Conservation (phyloP, 37 sponge, comb jelly and placozoan genomes). For the Eunapius fragilis region DNA sequence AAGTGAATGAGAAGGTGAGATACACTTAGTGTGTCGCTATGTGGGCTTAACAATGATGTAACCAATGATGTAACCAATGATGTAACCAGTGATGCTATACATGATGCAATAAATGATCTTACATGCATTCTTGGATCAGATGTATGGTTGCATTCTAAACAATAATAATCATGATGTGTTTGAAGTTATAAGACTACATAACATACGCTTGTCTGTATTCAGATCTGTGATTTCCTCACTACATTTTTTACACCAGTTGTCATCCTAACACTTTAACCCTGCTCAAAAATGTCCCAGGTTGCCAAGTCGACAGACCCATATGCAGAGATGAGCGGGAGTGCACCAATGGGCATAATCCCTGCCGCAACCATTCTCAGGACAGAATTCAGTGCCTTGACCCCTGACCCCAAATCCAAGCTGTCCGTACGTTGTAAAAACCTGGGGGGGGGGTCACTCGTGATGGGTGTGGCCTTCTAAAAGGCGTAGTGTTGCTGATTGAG, state of each 20-base stretch:
- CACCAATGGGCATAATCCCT: conserved; percentile 73
- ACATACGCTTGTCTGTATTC: too few species aligned
- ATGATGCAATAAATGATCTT: too few species aligned
- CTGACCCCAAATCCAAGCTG: not conserved
- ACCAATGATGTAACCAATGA: too few species aligned
- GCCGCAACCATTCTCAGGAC: conserved; percentile 77
- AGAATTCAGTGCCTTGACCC: conserved; percentile 56
- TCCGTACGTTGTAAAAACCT: not conserved
- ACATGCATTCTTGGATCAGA: too few species aligned
- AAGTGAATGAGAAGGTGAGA: conserved; percentile 74
- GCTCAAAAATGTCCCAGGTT: conserved; percentile 9
- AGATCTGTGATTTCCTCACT: not conserved
- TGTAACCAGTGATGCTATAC: too few species aligned
- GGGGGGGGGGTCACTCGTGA: too few species aligned
- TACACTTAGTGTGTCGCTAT: not conserved
- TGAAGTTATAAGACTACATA: not conserved
- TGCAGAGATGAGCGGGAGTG: conserved; percentile 15
- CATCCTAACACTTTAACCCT: too few species aligned
- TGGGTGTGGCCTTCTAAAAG: too few species aligned
- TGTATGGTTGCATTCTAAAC: too few species aligned
- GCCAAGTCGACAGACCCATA: conserved; percentile 4
- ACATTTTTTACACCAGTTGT: not conserved
- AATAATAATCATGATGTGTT: not conserved
- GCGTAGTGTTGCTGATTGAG: too few species aligned
- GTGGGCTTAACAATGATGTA: not conserved